A percentile compares a stretch with the other conserved stretches of the same genome.
Evolutionary conservation across 1,140 invertebrate species (phyloP).

Genomic region (Caenorhabditis remanei): DNA sequence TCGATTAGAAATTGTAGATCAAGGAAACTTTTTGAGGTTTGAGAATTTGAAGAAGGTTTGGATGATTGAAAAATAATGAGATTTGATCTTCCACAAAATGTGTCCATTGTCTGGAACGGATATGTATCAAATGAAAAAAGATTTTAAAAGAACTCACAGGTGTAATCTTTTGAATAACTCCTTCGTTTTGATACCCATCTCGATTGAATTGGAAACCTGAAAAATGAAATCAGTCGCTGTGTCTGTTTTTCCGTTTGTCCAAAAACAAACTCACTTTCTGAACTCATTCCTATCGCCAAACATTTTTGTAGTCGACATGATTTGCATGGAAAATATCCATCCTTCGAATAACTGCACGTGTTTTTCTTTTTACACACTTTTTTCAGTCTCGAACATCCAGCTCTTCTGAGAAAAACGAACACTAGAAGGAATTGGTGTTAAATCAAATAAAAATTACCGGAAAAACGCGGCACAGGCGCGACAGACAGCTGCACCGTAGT

Average conservation of each 20-base stretch:
- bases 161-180: no score
- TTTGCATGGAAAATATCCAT: slow-evolving; percentile 1
- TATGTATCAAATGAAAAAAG: no score
- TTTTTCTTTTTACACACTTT: background rate
- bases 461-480: slow-evolving; percentile 27
- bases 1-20: background rate
- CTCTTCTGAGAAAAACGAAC: background rate
- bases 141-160: no score
- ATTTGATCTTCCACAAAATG: background rate
- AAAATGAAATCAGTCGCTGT: no score
- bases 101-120: background rate
- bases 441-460: background rate
- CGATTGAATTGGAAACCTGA: no score
- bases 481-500: background rate
- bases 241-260: background rate
- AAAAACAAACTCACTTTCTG: background rate
- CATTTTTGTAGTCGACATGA: background rate
- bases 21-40: background rate
- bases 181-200: no score
- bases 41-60: background rate
- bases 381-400: background rate
- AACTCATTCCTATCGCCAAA: background rate
- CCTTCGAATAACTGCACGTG: background rate
- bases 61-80: background rate
- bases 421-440: no score